Base-by-base conservation (phyloP, 2,888 invertebrate species). In the Drosophila histrio region DNA sequence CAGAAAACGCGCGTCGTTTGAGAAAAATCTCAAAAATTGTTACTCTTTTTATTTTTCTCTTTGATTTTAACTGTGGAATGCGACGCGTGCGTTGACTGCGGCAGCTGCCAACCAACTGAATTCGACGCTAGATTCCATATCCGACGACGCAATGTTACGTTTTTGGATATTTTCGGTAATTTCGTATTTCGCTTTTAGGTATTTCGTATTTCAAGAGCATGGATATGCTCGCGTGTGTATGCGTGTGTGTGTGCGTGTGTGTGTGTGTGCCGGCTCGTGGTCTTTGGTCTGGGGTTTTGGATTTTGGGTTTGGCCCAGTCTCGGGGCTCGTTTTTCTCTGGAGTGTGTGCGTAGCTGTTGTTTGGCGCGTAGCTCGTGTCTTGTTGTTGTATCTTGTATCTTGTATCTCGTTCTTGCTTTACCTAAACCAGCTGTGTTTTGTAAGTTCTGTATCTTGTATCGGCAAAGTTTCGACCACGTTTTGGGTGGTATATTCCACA, bases 21-120 rank as follows among this genome's bases (percentile, higher is more conserved):
- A 36, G 2, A 19, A 5, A 34, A 49, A 34, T 49, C 11, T 13
- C 7, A 9, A 34, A 11, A n/a, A n/a, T n/a, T 11, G 6, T 19
- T 38, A n/a, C n/a, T n/a, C n/a, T n/a, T n/a, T n/a, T n/a, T n/a
- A n/a, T n/a, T n/a, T n/a, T n/a, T n/a, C n/a, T n/a, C n/a, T n/a
- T 41, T 34, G 13, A 9, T 22, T 13, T 17, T 21, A 54, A 49
- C 39, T 63, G 15, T 41, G 30, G 60, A 62, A 54, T 36, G 59
- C 57, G 63, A 67, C 70, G 43, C 88, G 84, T 84, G 72, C 75
- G 75, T 78, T 70, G 60, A 70, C 72, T 70, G 54, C 62, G 83
- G 77, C 74, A 63, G 90, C 79, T 88, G 74, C 54, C 72, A 61
- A 74, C 72, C 63, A 87, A 89, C 90, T 88, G 77, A 89, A 66